Evolutionary conservation across 2,888 invertebrate species (phyloP).

Genomic region (Emmelina monodactyla): DNA sequence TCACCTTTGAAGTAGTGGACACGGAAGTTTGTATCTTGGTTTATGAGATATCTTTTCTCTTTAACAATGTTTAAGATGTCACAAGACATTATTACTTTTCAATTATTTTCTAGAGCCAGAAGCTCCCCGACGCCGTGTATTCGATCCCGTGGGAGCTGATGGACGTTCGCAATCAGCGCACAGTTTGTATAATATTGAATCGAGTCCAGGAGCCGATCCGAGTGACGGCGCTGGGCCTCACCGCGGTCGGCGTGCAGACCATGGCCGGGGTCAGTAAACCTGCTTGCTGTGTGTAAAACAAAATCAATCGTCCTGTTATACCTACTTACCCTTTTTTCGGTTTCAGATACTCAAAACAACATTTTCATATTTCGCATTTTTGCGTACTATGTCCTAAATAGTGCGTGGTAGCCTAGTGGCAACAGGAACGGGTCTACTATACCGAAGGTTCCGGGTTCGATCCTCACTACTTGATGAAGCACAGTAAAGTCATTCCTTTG

Average conservation of each 20-base stretch:
- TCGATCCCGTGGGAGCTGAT: constrained; percentile 5
- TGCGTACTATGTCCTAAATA: constrained; percentile 1
- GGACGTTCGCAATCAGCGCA: constrained; percentile 2
- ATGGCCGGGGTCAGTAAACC: constrained; percentile 8
- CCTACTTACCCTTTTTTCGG: too few species aligned
- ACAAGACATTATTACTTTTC: too few species aligned
- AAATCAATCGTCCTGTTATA: too few species aligned
- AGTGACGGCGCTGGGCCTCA: constrained; percentile 5
- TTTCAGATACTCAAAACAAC: constrained; percentile 7
- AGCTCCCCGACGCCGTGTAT: constrained; percentile 3
- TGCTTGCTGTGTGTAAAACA: background rate
- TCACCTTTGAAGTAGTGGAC: constrained; percentile 1
- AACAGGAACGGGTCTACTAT: too few species aligned
- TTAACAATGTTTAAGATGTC: too few species aligned
- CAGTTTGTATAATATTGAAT: constrained; percentile 1
- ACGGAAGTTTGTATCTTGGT: constrained; percentile 1
- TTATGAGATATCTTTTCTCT: too few species aligned
- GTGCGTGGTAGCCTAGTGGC: too few species aligned
- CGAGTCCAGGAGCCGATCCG: constrained; percentile 2
- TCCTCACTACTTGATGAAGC: too few species aligned
- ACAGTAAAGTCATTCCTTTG: too few species aligned
- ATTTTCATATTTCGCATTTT: constrained; percentile 6
- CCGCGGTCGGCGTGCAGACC: constrained; percentile 4
- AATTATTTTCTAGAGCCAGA: constrained; percentile 3
- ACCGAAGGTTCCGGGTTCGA: too few species aligned